A percentile compares a stretch with the other conserved stretches of the same genome.
phyloP scores from a whole-genome alignment of 2,113 vertebrate species.

The Fulica atra region DNA sequence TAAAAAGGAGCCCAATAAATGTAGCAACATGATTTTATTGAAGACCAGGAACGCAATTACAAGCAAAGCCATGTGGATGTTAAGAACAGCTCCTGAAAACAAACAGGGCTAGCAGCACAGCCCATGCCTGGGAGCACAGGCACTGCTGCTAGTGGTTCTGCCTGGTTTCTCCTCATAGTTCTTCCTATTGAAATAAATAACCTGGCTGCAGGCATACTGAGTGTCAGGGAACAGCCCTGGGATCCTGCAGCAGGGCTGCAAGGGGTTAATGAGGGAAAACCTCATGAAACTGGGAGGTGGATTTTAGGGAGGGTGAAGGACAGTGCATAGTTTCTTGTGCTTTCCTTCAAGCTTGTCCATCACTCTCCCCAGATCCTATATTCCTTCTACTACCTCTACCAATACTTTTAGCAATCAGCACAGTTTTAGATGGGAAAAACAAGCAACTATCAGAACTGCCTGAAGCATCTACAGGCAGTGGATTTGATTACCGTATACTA shows the following conservation, averaged over 20 bases:
- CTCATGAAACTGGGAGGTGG: neutral
- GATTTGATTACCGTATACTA: neutral
- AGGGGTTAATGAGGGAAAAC: neutral
- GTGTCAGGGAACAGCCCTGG: neutral
- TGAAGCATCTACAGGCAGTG: neutral
- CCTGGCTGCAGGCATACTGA: accelerated
- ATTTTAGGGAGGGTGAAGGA: neutral
- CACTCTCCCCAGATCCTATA: neutral
- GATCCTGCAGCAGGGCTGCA: neutral
- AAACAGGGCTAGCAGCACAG: neutral
- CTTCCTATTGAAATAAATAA: neutral
- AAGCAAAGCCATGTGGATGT: neutral
- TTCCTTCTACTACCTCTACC: neutral
- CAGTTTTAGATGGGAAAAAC: neutral
- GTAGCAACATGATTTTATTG: neutral
- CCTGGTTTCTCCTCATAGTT: neutral
- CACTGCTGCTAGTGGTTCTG: neutral
- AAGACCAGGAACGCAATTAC: neutral
- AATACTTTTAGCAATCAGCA: neutral
- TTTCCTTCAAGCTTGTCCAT: neutral
- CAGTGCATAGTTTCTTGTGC: neutral
- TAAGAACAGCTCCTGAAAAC: neutral
- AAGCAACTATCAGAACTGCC: neutral
- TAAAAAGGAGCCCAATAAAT: neutral
- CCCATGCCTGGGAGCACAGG: accelerated